These are phyloP conservation scores for Acromyrmex heyeri DNA, from an alignment of 1,140 invertebrate species.

Conservation along the genomic window DNA sequence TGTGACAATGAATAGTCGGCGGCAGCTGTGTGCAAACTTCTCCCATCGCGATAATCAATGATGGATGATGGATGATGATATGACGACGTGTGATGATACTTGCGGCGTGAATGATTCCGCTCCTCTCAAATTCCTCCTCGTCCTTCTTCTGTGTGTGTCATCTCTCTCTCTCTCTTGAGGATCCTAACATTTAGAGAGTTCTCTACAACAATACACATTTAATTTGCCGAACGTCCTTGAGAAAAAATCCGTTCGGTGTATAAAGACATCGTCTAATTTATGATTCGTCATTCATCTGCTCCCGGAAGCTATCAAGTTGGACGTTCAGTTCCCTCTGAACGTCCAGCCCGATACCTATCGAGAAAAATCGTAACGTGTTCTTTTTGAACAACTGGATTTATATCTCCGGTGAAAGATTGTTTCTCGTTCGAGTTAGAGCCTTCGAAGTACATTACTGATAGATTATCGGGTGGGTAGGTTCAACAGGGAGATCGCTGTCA, in stretches of 20 bases:
- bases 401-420: not conserved
- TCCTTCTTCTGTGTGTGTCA: not conserved
- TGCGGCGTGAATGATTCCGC: conserved; percentile 3
- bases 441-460: conserved; percentile 82
- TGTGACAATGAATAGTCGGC: conserved; percentile 18
- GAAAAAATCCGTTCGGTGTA: conserved; percentile 24
- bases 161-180: not conserved
- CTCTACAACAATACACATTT: conserved; percentile 57
- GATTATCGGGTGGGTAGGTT: conserved; percentile 85
- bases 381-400: not conserved
- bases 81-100: conserved; percentile 21
- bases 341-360: not conserved
- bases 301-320: not conserved
- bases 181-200: conserved; percentile 62
- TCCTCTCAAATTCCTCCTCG: not conserved
- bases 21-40: conserved; percentile 18
- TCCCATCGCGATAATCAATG: not conserved
- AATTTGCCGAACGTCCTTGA: conserved; percentile 37
- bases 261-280: conserved; percentile 36
- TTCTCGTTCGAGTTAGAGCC: conserved; percentile 69
- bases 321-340: not conserved
- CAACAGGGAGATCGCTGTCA: conserved; percentile 84
- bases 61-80: conserved; percentile 7
- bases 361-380: not conserved
- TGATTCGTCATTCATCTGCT: not conserved